These are phyloP conservation scores for Cecropterus lyciades DNA, from an alignment of 1,140 invertebrate genomes.

Conservation along the genomic window DNA sequence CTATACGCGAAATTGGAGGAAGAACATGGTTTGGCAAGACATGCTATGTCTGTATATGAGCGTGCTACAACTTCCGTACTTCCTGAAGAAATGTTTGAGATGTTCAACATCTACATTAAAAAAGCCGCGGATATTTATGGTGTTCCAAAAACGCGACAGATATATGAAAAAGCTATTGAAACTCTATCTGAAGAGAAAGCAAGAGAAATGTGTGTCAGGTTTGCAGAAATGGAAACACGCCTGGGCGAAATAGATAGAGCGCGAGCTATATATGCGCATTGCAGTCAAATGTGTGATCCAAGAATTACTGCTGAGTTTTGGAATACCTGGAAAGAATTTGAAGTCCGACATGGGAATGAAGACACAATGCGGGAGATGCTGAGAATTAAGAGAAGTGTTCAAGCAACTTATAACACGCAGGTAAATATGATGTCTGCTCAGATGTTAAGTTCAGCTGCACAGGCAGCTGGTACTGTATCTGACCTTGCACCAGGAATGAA, in stretches of 20 bases:
- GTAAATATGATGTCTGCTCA: constrained; percentile 99
- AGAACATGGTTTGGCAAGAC: constrained; percentile 97
- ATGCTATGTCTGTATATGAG: constrained; percentile 99
- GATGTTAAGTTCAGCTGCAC: constrained; percentile 92
- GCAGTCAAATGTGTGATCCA: constrained; percentile 99
- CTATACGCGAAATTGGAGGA: constrained; percentile 99
- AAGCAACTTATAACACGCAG: constrained; percentile 98
- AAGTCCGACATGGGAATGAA: constrained; percentile 99
- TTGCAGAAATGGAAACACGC: constrained; percentile 99
- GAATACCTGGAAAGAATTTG: constrained; percentile 99
- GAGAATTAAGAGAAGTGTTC: constrained; percentile 98
- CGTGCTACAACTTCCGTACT: constrained; percentile 95
- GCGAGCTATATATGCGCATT: constrained; percentile 98
- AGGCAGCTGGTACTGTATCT: constrained; percentile 86
- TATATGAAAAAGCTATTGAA: constrained; percentile 99
- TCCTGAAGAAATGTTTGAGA: constrained; percentile 97
- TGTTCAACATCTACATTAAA: constrained; percentile 99
- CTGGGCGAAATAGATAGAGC: constrained; percentile 99
- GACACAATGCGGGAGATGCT: constrained; percentile 99
- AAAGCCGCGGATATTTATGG: constrained; percentile 99
- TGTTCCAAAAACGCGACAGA: constrained; percentile 97
- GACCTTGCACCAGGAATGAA: constrained; percentile 89
- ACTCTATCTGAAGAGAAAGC: constrained; percentile 95
- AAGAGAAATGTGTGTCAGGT: constrained; percentile 98
- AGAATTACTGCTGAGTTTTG: constrained; percentile 97